Evolutionary conservation across 2,888 invertebrate species (phyloP), one percentile per base, ranked within the genome.

Genomic region (Drosophila leonis): DNA sequence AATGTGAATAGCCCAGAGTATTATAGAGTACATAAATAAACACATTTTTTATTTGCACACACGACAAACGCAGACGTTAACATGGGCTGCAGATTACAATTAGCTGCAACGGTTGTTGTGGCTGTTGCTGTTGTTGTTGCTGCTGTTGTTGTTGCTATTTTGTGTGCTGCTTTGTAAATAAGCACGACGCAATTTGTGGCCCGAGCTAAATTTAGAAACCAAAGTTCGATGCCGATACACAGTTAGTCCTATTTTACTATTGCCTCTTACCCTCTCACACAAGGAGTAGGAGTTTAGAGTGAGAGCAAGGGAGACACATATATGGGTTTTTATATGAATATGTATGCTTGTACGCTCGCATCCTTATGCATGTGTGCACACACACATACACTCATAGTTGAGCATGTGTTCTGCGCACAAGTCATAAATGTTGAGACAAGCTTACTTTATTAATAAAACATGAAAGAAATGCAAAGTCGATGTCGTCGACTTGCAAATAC

Each of bases 171-270:
- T 78, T 72, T 74, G 73, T 78, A 82, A 73, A 80, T 78, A 87
- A 78, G 75, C 84, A 76, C 84, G 85, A 44, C 84, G 84, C 73
- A 85, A 73, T 85, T 87, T 70, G 65, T 70, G 48, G 67, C 65
- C 46, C 68, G 76, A 46, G 74, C 87, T 83, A 86, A 80, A 83
- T 80, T 83, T 82, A 82, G 78, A 74, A 75, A 60, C 48, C 87
- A 87, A 84, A 87, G 87, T 80, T 84, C 80, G 80, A 68, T 71
- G 68, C 54, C 68, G 75, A 57, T 51, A 49, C 49, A 69, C 74
- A 63, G 57, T 63, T 63, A 57, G 65, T 77, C 78, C 76, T 77
- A 60, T 60, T 68, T 68, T 48, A 57, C 75, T 62, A 41, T 52
- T 65, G 39, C 52, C 41, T 71, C 41, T 57, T 39, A 29, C 59